Base-by-base conservation (phyloP, 1,140 invertebrate genomes). In the Triops longicaudatus region DNA sequence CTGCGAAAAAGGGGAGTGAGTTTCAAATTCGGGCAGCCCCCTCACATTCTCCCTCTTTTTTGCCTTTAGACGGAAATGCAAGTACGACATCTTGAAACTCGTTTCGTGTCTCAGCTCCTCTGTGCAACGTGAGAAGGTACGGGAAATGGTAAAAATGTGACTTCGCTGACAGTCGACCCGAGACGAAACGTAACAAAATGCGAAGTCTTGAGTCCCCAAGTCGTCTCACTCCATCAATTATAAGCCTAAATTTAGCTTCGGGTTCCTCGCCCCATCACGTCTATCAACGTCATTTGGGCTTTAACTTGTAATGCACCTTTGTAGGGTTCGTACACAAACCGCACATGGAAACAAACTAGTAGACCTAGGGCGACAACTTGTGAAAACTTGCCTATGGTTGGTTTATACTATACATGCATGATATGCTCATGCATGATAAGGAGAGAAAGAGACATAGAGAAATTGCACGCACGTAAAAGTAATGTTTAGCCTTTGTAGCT, bases 111-210 rank as follows among this genome's bases (percentile, higher is more conserved):
- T 63, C 50, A n/a, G 50, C 50, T 14, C 50, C 50, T 63, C 14
- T 22, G 50, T 63, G 50, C 50, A 14, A 63, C 50, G 17, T 63
- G 50, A 22, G 50, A 63, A 63, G 50, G 22, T 22, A 63, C 50
- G 50, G 50, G 50, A 63, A 63, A 63, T 63, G 50, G 50, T 63
- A 63, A 10, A 63, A 63, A 63, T 63, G 50, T 63, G 22, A 22
- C 50, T 63, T 63, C 50, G 50, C 22, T 63, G 50, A 63, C 50
- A 63, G 50, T 63, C 50, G 50, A 63, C 50, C 50, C 50, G 50
- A 63, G 50, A 63, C 50, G 50, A 63, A 63, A 63, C 50, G 50
- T 63, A 63, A 63, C 50, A 63, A 63, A 14, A 63, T 63, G 50
- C 50, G n/a, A 63, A 63, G 50, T n/a, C 50, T 17, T 14, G 31